phyloP scores from a whole-genome alignment of 2,113 vertebrate genomes.

The Bungarus multicinctus region DNA sequence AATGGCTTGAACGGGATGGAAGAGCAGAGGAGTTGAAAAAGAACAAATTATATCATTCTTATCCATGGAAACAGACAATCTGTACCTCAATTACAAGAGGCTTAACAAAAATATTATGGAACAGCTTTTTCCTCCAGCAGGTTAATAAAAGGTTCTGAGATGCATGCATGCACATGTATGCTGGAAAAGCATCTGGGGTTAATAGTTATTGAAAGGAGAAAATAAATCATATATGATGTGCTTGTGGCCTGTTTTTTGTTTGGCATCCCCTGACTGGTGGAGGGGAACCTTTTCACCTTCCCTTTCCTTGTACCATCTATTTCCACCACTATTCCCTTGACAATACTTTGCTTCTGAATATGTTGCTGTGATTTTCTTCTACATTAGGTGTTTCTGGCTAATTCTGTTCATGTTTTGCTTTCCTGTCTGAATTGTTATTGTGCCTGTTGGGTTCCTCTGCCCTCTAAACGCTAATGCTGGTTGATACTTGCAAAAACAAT shows the following conservation, averaged over 20 bases:
- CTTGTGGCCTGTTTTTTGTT: neutral
- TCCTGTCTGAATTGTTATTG: neutral
- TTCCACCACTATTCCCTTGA: neutral
- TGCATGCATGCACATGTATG: neutral
- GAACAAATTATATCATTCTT: neutral
- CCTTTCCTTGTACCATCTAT: neutral
- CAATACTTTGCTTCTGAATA: neutral
- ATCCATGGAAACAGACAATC: neutral
- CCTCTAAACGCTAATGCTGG: neutral
- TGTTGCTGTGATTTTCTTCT: neutral
- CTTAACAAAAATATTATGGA: neutral
- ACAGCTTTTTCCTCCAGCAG: neutral
- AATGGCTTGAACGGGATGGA: neutral
- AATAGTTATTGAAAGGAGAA: neutral
- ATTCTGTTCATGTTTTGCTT: neutral
- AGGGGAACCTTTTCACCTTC: neutral
- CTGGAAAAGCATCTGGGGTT: neutral
- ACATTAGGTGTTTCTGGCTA: neutral
- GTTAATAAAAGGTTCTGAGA: neutral
- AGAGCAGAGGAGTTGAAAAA: neutral
- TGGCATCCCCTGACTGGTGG: neutral
- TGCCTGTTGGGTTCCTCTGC: neutral
- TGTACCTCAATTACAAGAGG: neutral
- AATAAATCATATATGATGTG: neutral
- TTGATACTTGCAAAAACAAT: neutral